Base-by-base conservation (phyloP, 2,113 vertebrate genomes). In the Apteryx owenii region DNA sequence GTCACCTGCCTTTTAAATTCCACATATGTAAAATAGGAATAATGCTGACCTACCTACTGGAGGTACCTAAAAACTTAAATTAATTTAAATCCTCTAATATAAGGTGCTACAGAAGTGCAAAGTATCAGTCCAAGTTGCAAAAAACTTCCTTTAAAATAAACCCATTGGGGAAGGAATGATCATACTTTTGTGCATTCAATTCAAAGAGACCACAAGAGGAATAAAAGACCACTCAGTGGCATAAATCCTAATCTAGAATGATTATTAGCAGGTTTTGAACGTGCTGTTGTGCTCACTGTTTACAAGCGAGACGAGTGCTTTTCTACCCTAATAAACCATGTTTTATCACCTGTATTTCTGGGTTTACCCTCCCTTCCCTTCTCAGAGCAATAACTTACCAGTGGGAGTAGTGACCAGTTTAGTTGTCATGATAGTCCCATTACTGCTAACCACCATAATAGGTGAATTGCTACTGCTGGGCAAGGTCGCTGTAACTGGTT, bases 401-500 rank as follows among this genome's bases (percentile, higher is more conserved):
- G 99, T 99, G 85, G 99, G 98, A 96, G 99, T 99, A 81, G 99
- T 99, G 94, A 99, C 99, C 97, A 99, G 98, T 93, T 99, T 99
- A 94, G 99, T 99, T 93, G 99, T 99, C 99, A 99, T 99, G 96
- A 99, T 99, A 97, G 99, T 99, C 80, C 99, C 99, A 73, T 99
- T 99, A 98, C 99, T 99, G 97, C 99, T 99, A 97, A 99, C 99
- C 81, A 99, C 99, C 99, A 99, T 99, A 95, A 99, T 99, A 89
- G 99, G 99, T 33, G 99, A 99, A 93, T 99, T 99, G 98, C 99
- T 99, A 98, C 98, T 99, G 98, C 99, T 98, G 94, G 99, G 98
- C 95, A 99, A 96, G 79, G 98, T 98, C 81, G 99, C 98, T n/a
- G 99, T 98, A 72, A 99, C 99, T 40, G 99, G 99, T 90, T 99